Evolutionary conservation across 2,113 vertebrate species (phyloP).

Genomic region (Neogale vison): DNA sequence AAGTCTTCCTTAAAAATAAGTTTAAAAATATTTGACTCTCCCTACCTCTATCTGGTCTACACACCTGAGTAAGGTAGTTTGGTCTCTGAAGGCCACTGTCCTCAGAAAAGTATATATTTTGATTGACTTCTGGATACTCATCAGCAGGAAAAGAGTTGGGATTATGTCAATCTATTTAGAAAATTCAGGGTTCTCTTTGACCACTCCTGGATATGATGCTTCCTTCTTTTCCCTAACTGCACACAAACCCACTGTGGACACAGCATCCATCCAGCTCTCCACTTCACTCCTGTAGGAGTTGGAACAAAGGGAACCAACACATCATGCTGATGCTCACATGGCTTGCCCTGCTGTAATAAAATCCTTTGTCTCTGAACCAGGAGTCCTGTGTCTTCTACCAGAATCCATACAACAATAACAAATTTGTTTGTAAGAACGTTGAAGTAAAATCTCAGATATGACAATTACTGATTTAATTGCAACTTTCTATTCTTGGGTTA

Average conservation of each 20-base stretch:
- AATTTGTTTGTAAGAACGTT: not conserved
- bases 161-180: not conserved
- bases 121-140: not conserved
- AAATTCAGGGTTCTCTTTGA: not conserved
- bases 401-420: not conserved
- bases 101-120: not conserved
- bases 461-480: not conserved
- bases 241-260: not conserved
- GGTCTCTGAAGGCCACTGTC: not conserved
- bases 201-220: too few species aligned
- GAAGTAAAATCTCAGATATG: not conserved
- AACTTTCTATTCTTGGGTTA: not conserved
- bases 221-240: not conserved
- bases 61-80: not conserved
- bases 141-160: not conserved
- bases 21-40: not conserved
- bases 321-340: not conserved
- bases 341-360: not conserved
- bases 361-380: not conserved
- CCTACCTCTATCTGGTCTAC: not conserved
- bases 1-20: not conserved
- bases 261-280: not conserved
- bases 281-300: not conserved
- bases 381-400: not conserved
- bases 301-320: not conserved